Conservation (phyloP, 2,797 vertebrate genomes). For the Pterois miles region DNA sequence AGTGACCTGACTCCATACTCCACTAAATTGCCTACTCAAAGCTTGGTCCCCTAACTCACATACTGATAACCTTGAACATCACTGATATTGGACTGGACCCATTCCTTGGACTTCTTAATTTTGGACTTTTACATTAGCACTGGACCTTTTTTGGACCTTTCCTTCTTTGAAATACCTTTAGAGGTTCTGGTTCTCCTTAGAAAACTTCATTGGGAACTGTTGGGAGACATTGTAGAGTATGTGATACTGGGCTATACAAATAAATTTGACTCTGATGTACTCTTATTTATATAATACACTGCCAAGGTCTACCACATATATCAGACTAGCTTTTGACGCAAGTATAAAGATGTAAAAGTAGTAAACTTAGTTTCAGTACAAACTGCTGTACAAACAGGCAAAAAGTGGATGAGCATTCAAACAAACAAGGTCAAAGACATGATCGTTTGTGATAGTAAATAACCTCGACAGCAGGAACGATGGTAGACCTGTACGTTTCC, state of each 20-base stretch:
- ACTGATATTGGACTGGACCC: conserved; percentile 13
- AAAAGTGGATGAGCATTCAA: conserved; percentile 69
- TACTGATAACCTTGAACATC: background rate
- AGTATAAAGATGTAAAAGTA: conserved; percentile 85
- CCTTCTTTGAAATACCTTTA: background rate
- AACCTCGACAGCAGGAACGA: conserved; percentile 44
- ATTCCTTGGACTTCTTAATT: background rate
- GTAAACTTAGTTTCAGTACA: conserved; percentile 81
- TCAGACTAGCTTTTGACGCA: conserved; percentile 65
- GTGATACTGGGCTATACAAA: conserved; percentile 54
- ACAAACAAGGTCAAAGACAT: conserved; percentile 50
- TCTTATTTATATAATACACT: conserved; percentile 72
- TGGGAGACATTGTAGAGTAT: conserved; percentile 32
- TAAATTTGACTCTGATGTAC: conserved; percentile 61
- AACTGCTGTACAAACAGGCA: conserved; percentile 80
- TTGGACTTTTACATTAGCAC: background rate
- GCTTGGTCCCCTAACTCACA: conserved; percentile 20
- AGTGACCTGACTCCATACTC: background rate
- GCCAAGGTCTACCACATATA: conserved; percentile 63
- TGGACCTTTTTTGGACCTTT: too few relatives aligned
- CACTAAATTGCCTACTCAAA: background rate
- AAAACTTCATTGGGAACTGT: conserved; percentile 28
- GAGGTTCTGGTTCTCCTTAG: conserved; percentile 16
- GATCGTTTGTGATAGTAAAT: conserved; percentile 38
- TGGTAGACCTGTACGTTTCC: conserved; percentile 31